Percentiles rank a stretch among this genome's conserved stretches.
Evolutionary conservation across 2,797 vertebrate species (phyloP).

Genomic region (Salmo trutta): DNA sequence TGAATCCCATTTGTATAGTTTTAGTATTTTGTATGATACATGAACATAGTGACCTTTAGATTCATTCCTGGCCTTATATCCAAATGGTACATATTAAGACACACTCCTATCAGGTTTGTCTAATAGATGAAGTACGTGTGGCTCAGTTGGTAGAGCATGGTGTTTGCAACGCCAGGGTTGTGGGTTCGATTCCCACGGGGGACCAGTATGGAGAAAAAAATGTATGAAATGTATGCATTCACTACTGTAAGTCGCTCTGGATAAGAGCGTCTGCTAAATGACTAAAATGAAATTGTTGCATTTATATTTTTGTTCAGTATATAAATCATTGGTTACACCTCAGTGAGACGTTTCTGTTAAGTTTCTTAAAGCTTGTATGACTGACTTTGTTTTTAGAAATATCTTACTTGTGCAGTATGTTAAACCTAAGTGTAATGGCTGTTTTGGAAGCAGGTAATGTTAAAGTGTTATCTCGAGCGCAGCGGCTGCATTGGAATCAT

Average conservation of each 20-base stretch:
- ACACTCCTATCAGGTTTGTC: slow-evolving; percentile 5
- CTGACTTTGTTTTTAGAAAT: not conserved
- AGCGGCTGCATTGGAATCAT: not conserved
- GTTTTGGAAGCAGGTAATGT: not conserved
- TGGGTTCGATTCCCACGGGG: too few relatives aligned
- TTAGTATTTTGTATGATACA: slow-evolving; percentile 6
- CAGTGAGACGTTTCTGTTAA: not conserved
- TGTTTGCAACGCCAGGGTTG: too few relatives aligned
- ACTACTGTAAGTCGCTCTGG: too few relatives aligned
- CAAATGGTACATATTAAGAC: slow-evolving; percentile 1
- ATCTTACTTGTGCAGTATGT: not conserved
- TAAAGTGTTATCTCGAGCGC: not conserved
- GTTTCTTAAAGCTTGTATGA: not conserved
- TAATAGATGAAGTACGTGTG: not conserved
- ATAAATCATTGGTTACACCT: not conserved
- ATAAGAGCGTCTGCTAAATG: too few relatives aligned
- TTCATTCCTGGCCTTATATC: slow-evolving; percentile 4
- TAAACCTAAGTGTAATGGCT: not conserved
- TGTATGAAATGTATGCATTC: too few relatives aligned
- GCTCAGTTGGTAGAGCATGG: too few relatives aligned
- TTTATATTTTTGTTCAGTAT: too few relatives aligned
- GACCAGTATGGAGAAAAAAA: too few relatives aligned
- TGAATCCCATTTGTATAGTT: not conserved
- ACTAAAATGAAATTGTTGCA: too few relatives aligned
- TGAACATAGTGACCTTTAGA: not conserved